Percentiles rank a stretch among this genome's conserved stretches.
Conservation (phyloP, 2,113 vertebrate genomes). For the Notothenia coriiceps region DNA sequence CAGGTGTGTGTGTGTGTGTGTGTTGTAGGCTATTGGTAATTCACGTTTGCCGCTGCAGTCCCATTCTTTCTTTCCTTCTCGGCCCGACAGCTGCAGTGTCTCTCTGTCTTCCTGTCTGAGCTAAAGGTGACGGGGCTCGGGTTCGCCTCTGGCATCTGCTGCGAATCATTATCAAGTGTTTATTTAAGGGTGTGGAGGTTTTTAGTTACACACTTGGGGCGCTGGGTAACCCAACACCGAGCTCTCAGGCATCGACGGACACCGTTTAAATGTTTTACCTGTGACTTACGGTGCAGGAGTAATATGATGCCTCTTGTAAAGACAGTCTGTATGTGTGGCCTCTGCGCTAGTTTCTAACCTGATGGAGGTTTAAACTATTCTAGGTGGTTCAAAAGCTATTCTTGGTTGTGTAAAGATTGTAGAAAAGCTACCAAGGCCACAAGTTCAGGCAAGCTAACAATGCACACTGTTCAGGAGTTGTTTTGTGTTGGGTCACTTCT, state of each 20-base stretch:
- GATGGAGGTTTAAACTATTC: slow-evolving; percentile 9
- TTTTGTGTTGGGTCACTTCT: not conserved
- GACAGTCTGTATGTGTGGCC: not conserved
- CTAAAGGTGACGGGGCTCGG: slow-evolving; percentile 56
- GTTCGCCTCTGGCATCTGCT: slow-evolving; percentile 51
- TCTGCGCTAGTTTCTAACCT: not conserved
- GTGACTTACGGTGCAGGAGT: slow-evolving; percentile 15
- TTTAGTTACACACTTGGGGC: slow-evolving; percentile 42
- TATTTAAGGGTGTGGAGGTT: slow-evolving; percentile 66
- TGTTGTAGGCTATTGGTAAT: slow-evolving; percentile 14
- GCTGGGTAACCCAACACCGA: slow-evolving; percentile 50
- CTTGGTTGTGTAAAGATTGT: slow-evolving; percentile 7
- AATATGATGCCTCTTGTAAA: slow-evolving; percentile 18
- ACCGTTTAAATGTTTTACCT: slow-evolving; percentile 22
- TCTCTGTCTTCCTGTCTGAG: slow-evolving; percentile 10
- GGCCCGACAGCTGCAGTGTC: too few species aligned
- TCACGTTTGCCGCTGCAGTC: not conserved
- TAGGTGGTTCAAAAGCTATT: not conserved
- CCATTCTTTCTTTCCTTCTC: not conserved
- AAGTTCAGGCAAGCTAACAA: not conserved
- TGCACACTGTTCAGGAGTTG: not conserved
- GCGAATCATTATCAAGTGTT: slow-evolving; percentile 67
- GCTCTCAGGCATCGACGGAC: slow-evolving; percentile 2
- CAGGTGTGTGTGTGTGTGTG: not conserved
- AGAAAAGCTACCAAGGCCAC: not conserved